Conservation (phyloP, 2,797 vertebrate genomes). For the Pseudochaenichthys georgianus region DNA sequence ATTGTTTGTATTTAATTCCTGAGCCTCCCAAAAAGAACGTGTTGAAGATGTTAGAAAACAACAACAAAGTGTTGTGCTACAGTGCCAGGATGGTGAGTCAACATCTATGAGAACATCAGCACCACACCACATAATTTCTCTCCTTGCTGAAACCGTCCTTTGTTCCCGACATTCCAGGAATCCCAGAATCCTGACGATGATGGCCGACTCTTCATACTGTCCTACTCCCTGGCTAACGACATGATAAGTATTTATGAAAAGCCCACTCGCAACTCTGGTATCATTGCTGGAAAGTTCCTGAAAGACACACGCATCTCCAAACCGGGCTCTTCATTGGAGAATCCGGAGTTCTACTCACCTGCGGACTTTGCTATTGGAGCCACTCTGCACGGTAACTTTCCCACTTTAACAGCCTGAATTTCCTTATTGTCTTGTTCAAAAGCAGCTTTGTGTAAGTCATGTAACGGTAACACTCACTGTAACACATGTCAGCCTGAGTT, state of each 20-base stretch:
- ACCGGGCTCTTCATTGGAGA: slow-evolving; percentile 84
- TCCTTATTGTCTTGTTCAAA: neutral
- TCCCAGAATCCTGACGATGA: slow-evolving; percentile 87
- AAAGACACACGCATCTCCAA: slow-evolving; percentile 87
- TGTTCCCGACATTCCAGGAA: slow-evolving; percentile 81
- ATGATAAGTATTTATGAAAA: slow-evolving; percentile 93
- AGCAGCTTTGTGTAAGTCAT: neutral
- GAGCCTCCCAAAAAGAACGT: slow-evolving; percentile 88
- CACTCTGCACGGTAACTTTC: slow-evolving; percentile 87
- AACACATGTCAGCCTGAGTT: neutral
- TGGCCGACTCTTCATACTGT: slow-evolving; percentile 88
- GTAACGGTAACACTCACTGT: too few relatives aligned
- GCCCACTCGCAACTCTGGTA: slow-evolving; percentile 88
- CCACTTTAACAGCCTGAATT: neutral
- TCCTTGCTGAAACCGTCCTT: neutral
- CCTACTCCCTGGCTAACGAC: slow-evolving; percentile 89
- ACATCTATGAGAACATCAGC: neutral
- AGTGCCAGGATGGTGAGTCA: slow-evolving; percentile 87
- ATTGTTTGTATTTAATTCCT: slow-evolving; percentile 91
- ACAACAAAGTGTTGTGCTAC: slow-evolving; percentile 90
- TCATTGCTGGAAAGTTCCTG: slow-evolving; percentile 90
- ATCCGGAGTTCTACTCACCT: slow-evolving; percentile 87
- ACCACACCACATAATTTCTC: neutral
- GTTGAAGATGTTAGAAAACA: slow-evolving; percentile 89
- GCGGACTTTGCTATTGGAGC: slow-evolving; percentile 91